Evolutionary conservation across 2,113 vertebrate species (phyloP).

Genomic region (Callocephalon fimbriatum): DNA sequence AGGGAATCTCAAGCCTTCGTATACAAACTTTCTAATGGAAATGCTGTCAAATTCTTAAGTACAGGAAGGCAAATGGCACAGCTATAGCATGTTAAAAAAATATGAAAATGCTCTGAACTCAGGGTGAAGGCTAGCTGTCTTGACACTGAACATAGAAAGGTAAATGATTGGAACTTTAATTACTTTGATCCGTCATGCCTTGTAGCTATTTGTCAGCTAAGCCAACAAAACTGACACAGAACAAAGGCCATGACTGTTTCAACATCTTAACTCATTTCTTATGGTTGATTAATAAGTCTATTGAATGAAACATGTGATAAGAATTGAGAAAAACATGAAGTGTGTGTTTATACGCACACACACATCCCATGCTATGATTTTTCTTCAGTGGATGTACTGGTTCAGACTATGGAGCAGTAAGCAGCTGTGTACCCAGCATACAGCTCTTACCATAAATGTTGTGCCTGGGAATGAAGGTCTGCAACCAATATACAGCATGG

Average conservation of each 20-base stretch:
- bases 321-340: slow-evolving; percentile 47
- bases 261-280: slow-evolving; percentile 86
- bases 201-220: slow-evolving; percentile 88
- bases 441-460: fast-evolving
- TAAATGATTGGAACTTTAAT: slow-evolving; percentile 98
- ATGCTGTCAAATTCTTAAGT: slow-evolving; percentile 58
- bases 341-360: not conserved
- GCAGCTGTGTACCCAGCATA: fast-evolving
- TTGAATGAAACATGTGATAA: slow-evolving; percentile 67
- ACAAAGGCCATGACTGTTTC: slow-evolving; percentile 86
- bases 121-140: slow-evolving; percentile 80
- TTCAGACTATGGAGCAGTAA: not conserved
- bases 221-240: slow-evolving; percentile 86
- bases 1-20: slow-evolving; percentile 13
- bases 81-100: slow-evolving; percentile 53
- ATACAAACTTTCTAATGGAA: slow-evolving; percentile 62
- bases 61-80: slow-evolving; percentile 43
- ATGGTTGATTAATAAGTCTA: slow-evolving; percentile 86
- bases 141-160: slow-evolving; percentile 90
- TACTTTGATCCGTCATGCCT: slow-evolving; percentile 95
- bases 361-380: not conserved
- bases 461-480: not conserved
- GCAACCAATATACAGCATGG: fast-evolving
- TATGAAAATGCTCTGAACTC: slow-evolving; percentile 74
- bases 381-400: not conserved